These are phyloP conservation scores for Eristalis tenax DNA, from an alignment of 2,888 invertebrate genomes.

Conservation along the genomic window DNA sequence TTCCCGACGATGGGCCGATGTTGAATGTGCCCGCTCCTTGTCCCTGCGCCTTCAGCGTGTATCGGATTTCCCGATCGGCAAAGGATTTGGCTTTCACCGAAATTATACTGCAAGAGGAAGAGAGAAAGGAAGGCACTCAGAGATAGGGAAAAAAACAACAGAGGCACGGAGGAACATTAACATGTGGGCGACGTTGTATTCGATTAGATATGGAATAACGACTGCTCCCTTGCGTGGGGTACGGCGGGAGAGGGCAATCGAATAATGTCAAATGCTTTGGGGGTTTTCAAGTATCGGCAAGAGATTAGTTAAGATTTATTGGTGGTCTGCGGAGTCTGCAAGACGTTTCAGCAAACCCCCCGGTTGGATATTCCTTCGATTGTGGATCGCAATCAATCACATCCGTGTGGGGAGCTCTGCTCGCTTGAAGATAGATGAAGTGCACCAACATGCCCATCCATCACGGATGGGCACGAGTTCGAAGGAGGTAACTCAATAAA, in stretches of 20 bases:
- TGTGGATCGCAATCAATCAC: not conserved
- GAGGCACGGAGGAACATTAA: conserved; percentile 28
- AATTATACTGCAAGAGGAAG: conserved; percentile 89
- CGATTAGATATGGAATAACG: conserved; percentile 27
- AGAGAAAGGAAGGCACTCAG: not conserved
- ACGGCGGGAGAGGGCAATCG: not conserved
- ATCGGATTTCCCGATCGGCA: conserved; percentile 97
- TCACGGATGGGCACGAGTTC: not conserved
- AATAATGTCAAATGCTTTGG: not conserved
- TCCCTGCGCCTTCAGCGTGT: conserved; percentile 95
- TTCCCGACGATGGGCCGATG: conserved; percentile 96
- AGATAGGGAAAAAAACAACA: not conserved
- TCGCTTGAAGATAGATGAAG: not conserved
- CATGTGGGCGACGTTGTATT: conserved; percentile 33
- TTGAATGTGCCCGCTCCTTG: conserved; percentile 97
- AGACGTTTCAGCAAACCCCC: not conserved
- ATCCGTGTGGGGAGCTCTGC: not conserved
- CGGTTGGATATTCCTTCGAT: not conserved
- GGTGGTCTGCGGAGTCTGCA: not conserved
- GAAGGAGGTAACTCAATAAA: not conserved
- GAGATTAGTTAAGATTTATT: conserved; percentile 38
- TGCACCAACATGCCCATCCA: not conserved
- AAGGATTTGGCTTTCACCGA: conserved; percentile 98
- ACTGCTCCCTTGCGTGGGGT: not conserved
- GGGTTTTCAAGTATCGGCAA: conserved; percentile 28